phyloP scores from a whole-genome alignment of 2,888 invertebrate species.

The Zhengitettix transpicula region DNA sequence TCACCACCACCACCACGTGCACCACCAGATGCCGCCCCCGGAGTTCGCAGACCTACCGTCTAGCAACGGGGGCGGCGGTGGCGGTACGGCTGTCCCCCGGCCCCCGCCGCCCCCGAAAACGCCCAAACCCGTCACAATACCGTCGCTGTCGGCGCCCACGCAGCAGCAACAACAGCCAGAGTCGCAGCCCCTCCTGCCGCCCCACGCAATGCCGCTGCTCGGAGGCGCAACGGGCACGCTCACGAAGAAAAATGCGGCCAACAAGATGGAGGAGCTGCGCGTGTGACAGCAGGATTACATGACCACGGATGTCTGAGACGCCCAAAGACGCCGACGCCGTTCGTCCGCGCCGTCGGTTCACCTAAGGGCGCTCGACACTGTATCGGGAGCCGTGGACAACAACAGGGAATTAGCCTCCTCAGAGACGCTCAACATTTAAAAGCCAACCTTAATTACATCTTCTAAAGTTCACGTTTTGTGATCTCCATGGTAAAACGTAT shows the following conservation, averaged over 20 bases:
- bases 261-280: constrained; percentile 62
- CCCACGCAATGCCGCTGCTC: constrained; percentile 44
- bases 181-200: constrained; percentile 28
- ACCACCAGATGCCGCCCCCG: constrained; percentile 65
- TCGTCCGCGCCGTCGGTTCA: too few relatives aligned
- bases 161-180: constrained; percentile 34
- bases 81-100: constrained; percentile 37
- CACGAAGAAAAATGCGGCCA: constrained; percentile 52
- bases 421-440: too few relatives aligned
- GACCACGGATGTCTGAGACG: neutral
- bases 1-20: constrained; percentile 45
- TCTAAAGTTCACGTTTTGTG: too few relatives aligned
- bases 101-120: constrained; percentile 59
- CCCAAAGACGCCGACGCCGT: neutral
- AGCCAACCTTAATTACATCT: too few relatives aligned
- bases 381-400: too few relatives aligned
- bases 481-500: too few relatives aligned
- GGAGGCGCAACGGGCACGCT: constrained; percentile 51
- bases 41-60: constrained; percentile 66
- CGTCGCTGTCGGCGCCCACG: constrained; percentile 34
- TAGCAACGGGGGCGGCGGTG: constrained; percentile 25
- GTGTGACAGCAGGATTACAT: constrained; percentile 44
- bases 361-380: too few relatives aligned
- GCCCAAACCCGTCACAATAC: constrained; percentile 27
- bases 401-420: too few relatives aligned